Evolutionary conservation across 2,888 invertebrate species (phyloP).

Genomic region (Drosophila sordidapex): DNA sequence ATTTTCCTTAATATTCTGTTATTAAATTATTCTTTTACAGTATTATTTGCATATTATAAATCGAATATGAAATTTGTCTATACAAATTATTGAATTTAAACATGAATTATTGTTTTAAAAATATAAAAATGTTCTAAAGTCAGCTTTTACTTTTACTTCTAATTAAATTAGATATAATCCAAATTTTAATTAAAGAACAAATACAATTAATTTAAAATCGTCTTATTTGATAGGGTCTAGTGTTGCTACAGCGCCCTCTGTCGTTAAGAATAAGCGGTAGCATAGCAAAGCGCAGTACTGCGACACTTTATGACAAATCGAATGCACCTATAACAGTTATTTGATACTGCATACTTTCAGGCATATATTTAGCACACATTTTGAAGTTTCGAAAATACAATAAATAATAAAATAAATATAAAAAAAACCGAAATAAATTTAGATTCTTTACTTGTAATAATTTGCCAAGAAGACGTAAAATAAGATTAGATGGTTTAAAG

Average conservation of each 20-base stretch:
- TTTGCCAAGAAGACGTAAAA: not conserved
- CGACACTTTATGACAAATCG: not conserved
- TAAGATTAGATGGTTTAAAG: not conserved
- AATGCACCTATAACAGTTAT: not conserved
- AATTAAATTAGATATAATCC: not conserved
- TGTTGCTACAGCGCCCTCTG: constrained; percentile 3
- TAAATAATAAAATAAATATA: too few species aligned
- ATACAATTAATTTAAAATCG: not conserved
- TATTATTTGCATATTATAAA: not conserved
- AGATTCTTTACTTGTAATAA: not conserved
- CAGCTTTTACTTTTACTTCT: not conserved
- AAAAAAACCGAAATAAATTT: not conserved
- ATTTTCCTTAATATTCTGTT: not conserved
- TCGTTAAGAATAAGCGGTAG: not conserved
- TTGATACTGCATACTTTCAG: constrained; percentile 29
- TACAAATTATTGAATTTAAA: not conserved
- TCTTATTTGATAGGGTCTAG: not conserved
- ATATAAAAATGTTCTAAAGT: not conserved
- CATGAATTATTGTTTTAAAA: not conserved
- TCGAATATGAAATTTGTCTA: not conserved
- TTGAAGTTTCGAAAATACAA: not conserved
- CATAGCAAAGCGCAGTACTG: not conserved
- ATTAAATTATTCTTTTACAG: accelerated
- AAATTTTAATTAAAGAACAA: not conserved
- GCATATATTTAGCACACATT: not conserved